Conservation (phyloP, 2,113 vertebrate species). For the Grus americana region DNA sequence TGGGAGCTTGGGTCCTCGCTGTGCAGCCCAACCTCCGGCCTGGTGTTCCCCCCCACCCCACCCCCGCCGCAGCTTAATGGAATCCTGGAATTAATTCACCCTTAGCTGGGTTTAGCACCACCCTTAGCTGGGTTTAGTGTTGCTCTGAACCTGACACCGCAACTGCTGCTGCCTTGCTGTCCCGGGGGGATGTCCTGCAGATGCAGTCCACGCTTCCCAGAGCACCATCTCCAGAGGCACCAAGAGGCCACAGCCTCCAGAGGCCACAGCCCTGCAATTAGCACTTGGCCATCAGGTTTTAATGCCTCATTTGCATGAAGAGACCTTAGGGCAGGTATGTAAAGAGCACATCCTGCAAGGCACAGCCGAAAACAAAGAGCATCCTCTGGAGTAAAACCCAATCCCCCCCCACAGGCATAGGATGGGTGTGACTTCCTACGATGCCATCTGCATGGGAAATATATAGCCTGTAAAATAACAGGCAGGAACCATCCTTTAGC, state of each 20-base stretch:
- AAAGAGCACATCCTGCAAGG: background rate
- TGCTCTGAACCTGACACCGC: background rate
- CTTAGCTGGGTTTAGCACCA: background rate
- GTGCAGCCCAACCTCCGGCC: background rate
- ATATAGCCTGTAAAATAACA: background rate
- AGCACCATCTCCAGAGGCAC: background rate
- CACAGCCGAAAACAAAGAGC: background rate
- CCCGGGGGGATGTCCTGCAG: background rate
- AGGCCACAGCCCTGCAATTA: background rate
- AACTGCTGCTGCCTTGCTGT: background rate
- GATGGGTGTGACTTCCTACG: background rate
- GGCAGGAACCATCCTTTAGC: background rate
- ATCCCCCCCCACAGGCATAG: background rate
- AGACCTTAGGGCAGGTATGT: background rate
- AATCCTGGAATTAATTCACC: background rate
- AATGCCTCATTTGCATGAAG: background rate
- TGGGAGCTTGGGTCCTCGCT: accelerated
- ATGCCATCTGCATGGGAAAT: background rate
- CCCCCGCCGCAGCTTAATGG: background rate
- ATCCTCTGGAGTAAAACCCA: background rate
- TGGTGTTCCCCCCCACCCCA: background rate
- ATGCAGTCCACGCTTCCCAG: background rate
- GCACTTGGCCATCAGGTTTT: background rate
- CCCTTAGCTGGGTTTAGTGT: background rate
- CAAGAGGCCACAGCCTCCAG: background rate